Percentiles rank a stretch among this genome's conserved stretches.
These are phyloP conservation scores for Galeopterus variegatus DNA, from an alignment of 2,113 vertebrate species.

Conservation along the genomic window DNA sequence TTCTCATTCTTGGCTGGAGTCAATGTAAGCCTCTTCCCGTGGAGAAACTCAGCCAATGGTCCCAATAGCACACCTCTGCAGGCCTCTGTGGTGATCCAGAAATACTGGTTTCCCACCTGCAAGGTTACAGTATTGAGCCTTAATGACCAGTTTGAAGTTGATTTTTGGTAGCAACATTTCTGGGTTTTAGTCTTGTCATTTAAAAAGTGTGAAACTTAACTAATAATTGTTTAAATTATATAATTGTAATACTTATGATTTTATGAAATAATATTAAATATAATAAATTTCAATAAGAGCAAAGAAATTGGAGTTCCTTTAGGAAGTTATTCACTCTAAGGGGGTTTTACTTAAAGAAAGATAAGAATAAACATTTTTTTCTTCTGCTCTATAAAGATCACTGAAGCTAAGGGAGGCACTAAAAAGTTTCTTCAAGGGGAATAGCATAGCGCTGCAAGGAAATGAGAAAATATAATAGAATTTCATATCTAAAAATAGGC, in stretches of 20 bases:
- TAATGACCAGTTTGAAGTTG: not conserved
- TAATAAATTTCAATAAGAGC: conserved; percentile 15
- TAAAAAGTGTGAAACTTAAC: not conserved
- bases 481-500: not conserved
- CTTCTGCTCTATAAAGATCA: not conserved
- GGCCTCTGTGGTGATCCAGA: not conserved
- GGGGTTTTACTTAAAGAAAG: not conserved
- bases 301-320: not conserved
- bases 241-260: not conserved
- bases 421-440: not conserved
- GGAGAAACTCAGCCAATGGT: not conserved
- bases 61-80: not conserved
- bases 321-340: not conserved
- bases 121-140: not conserved
- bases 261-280: not conserved
- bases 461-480: not conserved
- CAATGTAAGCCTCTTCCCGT: not conserved
- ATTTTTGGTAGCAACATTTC: not conserved
- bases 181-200: not conserved
- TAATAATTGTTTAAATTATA: not conserved
- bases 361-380: not conserved
- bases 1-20: not conserved
- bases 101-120: not conserved
- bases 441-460: not conserved
- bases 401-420: not conserved